phyloP scores from a whole-genome alignment of 2,888 invertebrate genomes.

The Geophilus truncorum region DNA sequence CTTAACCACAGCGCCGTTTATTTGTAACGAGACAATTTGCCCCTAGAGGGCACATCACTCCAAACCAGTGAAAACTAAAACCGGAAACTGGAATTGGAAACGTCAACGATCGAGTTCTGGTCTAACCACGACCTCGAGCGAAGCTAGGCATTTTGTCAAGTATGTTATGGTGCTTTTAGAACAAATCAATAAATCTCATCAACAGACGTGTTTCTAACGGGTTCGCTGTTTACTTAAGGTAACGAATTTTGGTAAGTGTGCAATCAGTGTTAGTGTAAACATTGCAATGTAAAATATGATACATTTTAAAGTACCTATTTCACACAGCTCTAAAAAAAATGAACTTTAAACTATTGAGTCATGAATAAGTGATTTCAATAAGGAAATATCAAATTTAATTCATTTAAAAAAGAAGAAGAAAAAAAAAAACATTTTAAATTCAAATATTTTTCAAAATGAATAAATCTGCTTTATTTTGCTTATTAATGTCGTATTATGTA shows the following conservation, averaged over 20 bases:
- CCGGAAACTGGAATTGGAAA: no score
- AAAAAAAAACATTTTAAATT: not conserved
- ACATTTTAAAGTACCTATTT: no score
- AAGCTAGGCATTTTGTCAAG: not conserved
- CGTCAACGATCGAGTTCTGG: no score
- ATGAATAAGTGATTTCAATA: not conserved
- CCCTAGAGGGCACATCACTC: not conserved
- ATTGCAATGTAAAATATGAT: no score
- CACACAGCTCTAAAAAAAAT: no score
- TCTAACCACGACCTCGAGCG: not conserved
- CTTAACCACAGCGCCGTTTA: not conserved
- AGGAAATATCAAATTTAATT: not conserved
- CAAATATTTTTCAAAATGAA: no score
- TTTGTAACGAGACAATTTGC: not conserved
- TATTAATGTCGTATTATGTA: no score
- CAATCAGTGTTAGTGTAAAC: not conserved
- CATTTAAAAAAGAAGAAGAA: not conserved
- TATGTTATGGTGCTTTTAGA: constrained; percentile 4
- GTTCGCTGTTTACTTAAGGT: not conserved
- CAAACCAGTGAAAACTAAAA: not conserved
- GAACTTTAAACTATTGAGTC: not conserved
- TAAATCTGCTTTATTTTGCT: no score
- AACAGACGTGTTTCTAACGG: not conserved
- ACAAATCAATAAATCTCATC: not conserved
- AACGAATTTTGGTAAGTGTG: not conserved